These are phyloP conservation scores for Cephus rjabovi DNA, from an alignment of 2,888 invertebrate genomes.

Conservation along the genomic window DNA sequence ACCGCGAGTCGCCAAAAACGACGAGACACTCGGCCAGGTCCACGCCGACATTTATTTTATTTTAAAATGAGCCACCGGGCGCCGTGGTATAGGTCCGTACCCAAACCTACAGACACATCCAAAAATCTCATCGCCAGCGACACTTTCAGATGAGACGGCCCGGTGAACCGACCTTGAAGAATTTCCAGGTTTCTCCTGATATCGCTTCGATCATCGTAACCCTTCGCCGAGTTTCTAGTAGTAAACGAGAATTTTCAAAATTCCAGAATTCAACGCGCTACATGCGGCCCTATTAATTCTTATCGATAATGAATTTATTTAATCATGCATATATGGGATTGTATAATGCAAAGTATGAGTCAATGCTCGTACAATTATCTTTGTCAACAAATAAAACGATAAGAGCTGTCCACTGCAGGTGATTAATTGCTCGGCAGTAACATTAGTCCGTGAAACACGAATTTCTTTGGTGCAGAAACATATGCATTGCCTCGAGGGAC, in stretches of 20 bases:
- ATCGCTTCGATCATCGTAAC: not conserved
- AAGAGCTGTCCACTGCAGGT: not conserved
- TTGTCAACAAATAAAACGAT: not conserved
- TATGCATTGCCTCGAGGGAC: not conserved
- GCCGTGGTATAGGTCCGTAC: not conserved
- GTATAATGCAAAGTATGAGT: not conserved
- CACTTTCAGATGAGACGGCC: not conserved
- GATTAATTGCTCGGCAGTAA: not conserved
- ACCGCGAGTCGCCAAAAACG: slow-evolving; percentile 30
- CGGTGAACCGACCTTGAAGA: not conserved
- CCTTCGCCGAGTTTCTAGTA: not conserved
- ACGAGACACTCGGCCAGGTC: not conserved
- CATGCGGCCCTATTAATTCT: not conserved
- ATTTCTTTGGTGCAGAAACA: not conserved
- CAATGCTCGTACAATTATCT: not conserved
- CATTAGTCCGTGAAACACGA: not conserved
- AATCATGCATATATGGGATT: not conserved
- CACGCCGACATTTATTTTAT: slow-evolving; percentile 7
- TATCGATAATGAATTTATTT: not conserved
- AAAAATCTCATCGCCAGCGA: not conserved
- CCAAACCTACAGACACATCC: not conserved
- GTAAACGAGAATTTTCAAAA: not conserved
- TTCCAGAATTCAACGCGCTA: not conserved
- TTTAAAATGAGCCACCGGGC: not conserved
- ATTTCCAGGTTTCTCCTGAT: not conserved